Conservation (phyloP, 2,797 vertebrate species). For the Protosalanx chinensis region DNA sequence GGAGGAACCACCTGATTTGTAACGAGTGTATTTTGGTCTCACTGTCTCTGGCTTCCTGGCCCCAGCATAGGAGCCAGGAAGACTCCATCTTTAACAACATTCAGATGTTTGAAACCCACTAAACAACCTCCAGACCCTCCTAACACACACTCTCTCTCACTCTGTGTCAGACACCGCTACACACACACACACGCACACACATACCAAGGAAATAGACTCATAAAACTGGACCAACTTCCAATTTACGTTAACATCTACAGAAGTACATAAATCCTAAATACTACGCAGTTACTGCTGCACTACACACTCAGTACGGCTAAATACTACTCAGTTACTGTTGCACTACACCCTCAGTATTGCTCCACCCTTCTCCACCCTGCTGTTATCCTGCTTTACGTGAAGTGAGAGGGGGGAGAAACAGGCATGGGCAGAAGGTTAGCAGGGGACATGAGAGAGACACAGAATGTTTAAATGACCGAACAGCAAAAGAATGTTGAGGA, state of each 20-base stretch:
- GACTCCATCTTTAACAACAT: conserved; percentile 14
- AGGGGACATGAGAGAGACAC: background rate
- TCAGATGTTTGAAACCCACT: conserved; percentile 25
- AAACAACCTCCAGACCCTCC: conserved; percentile 1
- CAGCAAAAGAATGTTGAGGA: conserved; percentile 1
- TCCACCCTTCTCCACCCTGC: too few species aligned
- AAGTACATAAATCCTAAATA: background rate
- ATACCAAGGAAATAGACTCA: background rate
- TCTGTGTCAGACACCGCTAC: background rate
- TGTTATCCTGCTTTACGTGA: too few species aligned
- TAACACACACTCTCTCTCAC: background rate
- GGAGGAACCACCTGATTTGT: background rate
- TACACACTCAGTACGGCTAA: background rate
- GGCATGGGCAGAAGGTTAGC: background rate
- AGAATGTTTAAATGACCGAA: background rate
- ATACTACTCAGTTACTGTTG: background rate
- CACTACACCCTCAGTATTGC: background rate
- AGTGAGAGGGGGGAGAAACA: background rate
- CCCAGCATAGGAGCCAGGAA: conserved; percentile 13
- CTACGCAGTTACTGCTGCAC: background rate
- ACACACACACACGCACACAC: background rate
- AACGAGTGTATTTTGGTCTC: background rate
- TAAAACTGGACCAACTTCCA: conserved; percentile 8
- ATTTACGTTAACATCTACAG: background rate
- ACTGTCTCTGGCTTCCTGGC: background rate